phyloP scores from a whole-genome alignment of 2,797 vertebrate species.

The Craterocephalus amniculus region DNA sequence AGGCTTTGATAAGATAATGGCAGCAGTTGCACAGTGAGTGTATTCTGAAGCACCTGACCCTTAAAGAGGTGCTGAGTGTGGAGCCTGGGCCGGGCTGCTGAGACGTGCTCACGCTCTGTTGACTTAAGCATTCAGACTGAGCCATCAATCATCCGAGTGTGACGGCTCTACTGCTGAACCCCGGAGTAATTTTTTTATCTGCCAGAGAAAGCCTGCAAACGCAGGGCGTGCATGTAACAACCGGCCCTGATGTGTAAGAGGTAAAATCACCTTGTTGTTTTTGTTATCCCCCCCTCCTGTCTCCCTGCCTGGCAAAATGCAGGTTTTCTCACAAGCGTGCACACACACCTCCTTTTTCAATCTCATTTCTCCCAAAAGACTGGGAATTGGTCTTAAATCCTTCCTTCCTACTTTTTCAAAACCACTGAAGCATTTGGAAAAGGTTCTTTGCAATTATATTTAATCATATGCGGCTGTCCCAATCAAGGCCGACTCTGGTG shows the following conservation, averaged over 20 bases:
- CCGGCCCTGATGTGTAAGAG: conserved; percentile 67
- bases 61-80: conserved; percentile 81
- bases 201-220: conserved; percentile 64
- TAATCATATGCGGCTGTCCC: conserved; percentile 83
- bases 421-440: conserved; percentile 81
- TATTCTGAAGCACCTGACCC: conserved; percentile 80
- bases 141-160: conserved; percentile 84
- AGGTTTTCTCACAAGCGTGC: conserved; percentile 21
- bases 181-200: conserved; percentile 66
- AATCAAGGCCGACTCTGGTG: conserved; percentile 80
- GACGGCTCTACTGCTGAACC: conserved; percentile 79
- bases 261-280: conserved; percentile 19
- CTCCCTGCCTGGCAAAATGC: conserved; percentile 18
- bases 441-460: conserved; percentile 83
- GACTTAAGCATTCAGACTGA: conserved; percentile 83
- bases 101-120: conserved; percentile 84
- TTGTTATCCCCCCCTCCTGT: conserved; percentile 36
- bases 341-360: conserved; percentile 29
- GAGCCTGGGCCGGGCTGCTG: conserved; percentile 63
- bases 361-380: conserved; percentile 31
- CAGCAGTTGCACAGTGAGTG: conserved; percentile 61
- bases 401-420: conserved; percentile 73
- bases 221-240: conserved; percentile 70
- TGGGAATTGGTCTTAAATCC: conserved; percentile 77
- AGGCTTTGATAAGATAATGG: conserved; percentile 81